Base-by-base conservation (phyloP, 1,140 invertebrate genomes). In the Microplitis mediator region DNA sequence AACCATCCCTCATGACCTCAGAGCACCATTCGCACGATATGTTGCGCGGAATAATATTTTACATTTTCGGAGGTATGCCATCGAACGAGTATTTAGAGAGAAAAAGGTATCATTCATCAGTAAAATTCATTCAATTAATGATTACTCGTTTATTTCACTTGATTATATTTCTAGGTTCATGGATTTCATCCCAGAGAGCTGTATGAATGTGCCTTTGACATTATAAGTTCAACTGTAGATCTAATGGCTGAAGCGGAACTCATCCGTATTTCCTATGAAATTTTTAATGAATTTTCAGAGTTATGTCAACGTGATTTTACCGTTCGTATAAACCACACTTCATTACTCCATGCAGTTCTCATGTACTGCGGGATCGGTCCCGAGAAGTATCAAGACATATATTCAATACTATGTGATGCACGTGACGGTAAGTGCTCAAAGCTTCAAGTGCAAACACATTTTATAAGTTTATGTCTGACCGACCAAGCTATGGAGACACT, bases 151-250 rank as follows among this genome's bases (percentile, higher is more conserved):
- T 31, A 39, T 45, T 45, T 66, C 58, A 70, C 34, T 36, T 60
- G 60, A 45, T 39, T n/a, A 45, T 61, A 9, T 8, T 60, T 74
- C 0, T 50, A 87, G 85, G 79, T 81, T 52, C 90, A 91, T 77
- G 94, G 95, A 8, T 93, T 95, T 77, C 95, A 97, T 88, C 97
- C 97, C 0, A 90, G 92, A 75, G 95, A 98, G 87, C 88, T 95
- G 4, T 93, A 93, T 71, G 96, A 98, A 85, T 97, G 95, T 87
- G 94, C 95, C 2, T 98, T 98, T 87, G 97, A 99, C 83, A 96
- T 98, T 74, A 93, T 98, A 9, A 93, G 92, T 16, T 90, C 94
- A 3, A 90, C 85, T 60, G 85, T 88, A 72, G 90, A 91, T 75
- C 85, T 94, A 6, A 89, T 97, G 81, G 90, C 93, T 13, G 96